Conservation (phyloP, 2,113 vertebrate species). For the Trogon surrucura region DNA sequence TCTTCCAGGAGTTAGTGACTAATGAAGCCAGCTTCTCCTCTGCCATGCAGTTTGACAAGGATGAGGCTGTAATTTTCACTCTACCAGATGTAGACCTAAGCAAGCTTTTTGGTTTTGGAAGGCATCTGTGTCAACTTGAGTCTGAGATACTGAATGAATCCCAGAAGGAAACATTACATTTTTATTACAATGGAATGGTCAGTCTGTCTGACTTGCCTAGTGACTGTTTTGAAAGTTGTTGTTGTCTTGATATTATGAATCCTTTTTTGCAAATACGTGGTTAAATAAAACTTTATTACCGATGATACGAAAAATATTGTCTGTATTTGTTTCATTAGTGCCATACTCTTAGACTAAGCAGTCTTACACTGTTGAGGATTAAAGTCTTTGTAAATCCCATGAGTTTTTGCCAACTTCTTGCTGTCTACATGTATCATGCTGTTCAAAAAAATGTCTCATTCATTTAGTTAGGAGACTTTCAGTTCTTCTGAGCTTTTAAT, state of each 20-base stretch:
- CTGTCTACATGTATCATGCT: background rate
- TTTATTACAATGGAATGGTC: background rate
- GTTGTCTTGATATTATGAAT: background rate
- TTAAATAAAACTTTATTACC: background rate
- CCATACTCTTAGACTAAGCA: background rate
- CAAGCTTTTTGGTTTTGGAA: background rate
- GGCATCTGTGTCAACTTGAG: background rate
- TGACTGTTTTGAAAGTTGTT: background rate
- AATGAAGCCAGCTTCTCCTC: background rate
- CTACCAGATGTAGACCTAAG: background rate
- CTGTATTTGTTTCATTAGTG: background rate
- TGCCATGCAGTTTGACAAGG: background rate
- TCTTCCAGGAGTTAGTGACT: background rate
- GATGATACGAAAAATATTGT: background rate
- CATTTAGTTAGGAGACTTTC: background rate
- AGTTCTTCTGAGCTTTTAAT: background rate
- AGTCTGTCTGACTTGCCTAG: background rate
- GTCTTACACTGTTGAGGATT: background rate
- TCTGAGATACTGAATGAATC: background rate
- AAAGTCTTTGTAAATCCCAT: background rate
- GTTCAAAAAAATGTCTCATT: background rate
- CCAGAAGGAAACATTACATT: background rate
- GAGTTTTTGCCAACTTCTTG: background rate
- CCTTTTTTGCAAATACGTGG: background rate
- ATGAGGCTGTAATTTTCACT: background rate